Percentiles rank a stretch among this genome's conserved stretches.
These are phyloP conservation scores for Ditylenchus dipsaci DNA, from an alignment of 1,140 invertebrate species.

Conservation along the genomic window DNA sequence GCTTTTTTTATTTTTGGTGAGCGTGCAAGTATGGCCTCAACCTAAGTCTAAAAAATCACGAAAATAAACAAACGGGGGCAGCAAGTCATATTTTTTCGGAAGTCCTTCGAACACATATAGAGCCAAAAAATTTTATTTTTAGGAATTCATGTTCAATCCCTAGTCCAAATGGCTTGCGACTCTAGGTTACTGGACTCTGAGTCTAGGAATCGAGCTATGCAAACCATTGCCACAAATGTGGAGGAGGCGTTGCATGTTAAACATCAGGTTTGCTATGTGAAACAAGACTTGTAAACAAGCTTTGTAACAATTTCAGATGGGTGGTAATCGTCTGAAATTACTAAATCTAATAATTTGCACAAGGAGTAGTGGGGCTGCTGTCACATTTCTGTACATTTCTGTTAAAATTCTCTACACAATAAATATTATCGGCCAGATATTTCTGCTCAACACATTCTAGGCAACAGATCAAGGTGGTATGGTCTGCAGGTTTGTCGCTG, in stretches of 20 bases:
- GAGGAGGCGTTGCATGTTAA: conserved; percentile 58
- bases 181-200: conserved; percentile 54
- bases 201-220: conserved; percentile 49
- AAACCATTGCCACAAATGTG: conserved; percentile 57
- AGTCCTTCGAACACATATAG: too few relatives aligned
- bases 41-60: too few relatives aligned
- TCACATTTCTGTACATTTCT: conserved; percentile 57
- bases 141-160: conserved; percentile 57
- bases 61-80: too few relatives aligned
- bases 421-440: conserved; percentile 56
- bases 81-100: too few relatives aligned
- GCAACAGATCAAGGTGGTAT: conserved; percentile 52
- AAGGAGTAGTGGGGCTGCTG: conserved; percentile 56
- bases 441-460: conserved; percentile 53
- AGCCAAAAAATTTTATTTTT: conserved; percentile 4
- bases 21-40: too few relatives aligned
- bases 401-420: conserved; percentile 58
- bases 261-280: conserved; percentile 46
- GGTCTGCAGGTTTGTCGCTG: conserved; percentile 43
- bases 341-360: conserved; percentile 57
- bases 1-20: too few relatives aligned
- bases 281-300: background rate
- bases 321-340: conserved; percentile 51
- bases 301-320: conserved; percentile 45
- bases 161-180: conserved; percentile 58